phyloP scores from a whole-genome alignment of 2,797 vertebrate genomes.

The Ispidina lecontei region DNA sequence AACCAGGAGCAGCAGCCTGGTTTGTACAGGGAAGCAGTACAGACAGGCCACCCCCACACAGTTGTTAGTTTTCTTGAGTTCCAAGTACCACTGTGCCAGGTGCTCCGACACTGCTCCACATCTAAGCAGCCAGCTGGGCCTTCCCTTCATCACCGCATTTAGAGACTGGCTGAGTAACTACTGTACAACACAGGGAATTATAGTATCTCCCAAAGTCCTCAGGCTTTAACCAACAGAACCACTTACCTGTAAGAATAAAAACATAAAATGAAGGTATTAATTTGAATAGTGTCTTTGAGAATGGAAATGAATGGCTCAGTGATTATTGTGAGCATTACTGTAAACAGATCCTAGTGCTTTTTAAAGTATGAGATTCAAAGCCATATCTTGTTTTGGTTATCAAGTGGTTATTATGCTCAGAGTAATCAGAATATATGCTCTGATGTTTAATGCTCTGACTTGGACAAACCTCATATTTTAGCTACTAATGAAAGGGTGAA shows the following conservation, averaged over 20 bases:
- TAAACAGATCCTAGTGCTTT: not conserved
- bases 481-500: not conserved
- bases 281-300: not conserved
- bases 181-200: not conserved
- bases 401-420: not conserved
- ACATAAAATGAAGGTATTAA: not conserved
- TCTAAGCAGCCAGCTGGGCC: not conserved
- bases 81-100: not conserved
- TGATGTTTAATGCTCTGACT: not conserved
- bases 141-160: not conserved
- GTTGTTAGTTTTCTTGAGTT: not conserved
- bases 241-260: not conserved
- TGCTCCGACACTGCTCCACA: not conserved
- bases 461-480: not conserved
- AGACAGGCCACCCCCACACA: not conserved
- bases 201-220: not conserved
- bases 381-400: not conserved
- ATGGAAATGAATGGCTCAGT: not conserved
- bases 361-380: not conserved
- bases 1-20: not conserved
- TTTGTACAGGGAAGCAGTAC: not conserved
- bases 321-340: not conserved
- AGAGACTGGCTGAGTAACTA: not conserved
- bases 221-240: not conserved
- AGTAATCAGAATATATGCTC: not conserved